These are phyloP conservation scores for Indicator indicator DNA, from an alignment of 2,113 vertebrate genomes.

Conservation along the genomic window DNA sequence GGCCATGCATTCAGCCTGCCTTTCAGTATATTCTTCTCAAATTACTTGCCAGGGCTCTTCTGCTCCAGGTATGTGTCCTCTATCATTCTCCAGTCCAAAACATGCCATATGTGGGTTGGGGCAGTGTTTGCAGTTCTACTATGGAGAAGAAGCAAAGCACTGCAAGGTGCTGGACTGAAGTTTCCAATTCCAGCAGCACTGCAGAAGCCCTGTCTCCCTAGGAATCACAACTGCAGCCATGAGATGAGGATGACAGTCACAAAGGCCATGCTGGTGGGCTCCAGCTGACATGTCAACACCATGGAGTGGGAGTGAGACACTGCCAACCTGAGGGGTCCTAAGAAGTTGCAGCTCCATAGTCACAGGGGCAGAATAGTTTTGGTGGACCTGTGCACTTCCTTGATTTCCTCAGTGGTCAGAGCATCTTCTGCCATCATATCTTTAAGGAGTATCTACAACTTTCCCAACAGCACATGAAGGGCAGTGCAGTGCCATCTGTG, in stretches of 20 bases:
- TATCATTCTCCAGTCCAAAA: neutral
- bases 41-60: neutral
- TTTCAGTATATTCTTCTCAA: neutral
- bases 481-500: fast-evolving
- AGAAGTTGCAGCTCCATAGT: neutral
- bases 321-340: neutral
- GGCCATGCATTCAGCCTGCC: neutral
- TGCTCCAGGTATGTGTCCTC: neutral
- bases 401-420: neutral
- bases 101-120: fast-evolving
- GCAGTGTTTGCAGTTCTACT: neutral
- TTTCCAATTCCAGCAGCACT: neutral
- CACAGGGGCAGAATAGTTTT: neutral
- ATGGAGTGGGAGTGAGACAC: neutral
- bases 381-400: neutral
- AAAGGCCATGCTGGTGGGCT: neutral
- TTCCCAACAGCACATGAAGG: neutral
- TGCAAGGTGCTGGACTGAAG: neutral
- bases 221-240: neutral
- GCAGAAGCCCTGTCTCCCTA: neutral
- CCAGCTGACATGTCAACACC: neutral
- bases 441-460: neutral
- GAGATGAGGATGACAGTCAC: neutral
- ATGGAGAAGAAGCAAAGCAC: neutral
- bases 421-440: neutral